These are phyloP conservation scores for Scomber japonicus DNA, from an alignment of 2,113 vertebrate species.

Conservation along the genomic window DNA sequence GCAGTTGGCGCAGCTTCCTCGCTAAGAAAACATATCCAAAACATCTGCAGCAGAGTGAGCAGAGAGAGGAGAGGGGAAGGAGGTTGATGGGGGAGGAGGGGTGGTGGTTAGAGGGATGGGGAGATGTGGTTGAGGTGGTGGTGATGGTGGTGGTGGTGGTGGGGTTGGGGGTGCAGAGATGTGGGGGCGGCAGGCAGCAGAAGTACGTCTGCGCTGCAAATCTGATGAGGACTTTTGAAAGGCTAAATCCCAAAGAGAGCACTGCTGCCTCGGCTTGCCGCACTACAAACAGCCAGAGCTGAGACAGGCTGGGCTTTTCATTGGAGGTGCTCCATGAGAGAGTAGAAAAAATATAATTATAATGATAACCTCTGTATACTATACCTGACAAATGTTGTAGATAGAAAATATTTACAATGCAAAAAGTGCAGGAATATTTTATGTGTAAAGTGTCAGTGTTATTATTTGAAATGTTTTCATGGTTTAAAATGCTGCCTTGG, in stretches of 20 bases:
- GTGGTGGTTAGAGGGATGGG: conserved; percentile 56
- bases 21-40: conserved; percentile 75
- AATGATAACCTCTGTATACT: conserved; percentile 64
- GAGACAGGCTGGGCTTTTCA: conserved; percentile 35
- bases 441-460: conserved; percentile 47
- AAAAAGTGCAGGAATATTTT: conserved; percentile 55
- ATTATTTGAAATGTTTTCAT: conserved; percentile 54
- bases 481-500: conserved; percentile 57
- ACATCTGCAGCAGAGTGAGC: conserved; percentile 79
- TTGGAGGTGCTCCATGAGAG: conserved; percentile 53
- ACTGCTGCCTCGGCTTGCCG: conserved; percentile 65
- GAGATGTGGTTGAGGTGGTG: conserved; percentile 51
- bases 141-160: neutral
- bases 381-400: conserved; percentile 63
- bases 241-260: conserved; percentile 82
- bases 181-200: conserved; percentile 78
- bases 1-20: conserved; percentile 63
- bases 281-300: conserved; percentile 71
- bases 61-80: conserved; percentile 57
- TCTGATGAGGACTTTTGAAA: conserved; percentile 86
- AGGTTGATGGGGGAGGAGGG: conserved; percentile 36
- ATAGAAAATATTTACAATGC: conserved; percentile 64
- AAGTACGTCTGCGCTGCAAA: conserved; percentile 80
- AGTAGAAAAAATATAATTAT: conserved; percentile 67
- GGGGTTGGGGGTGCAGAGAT: conserved; percentile 54